Percentiles rank a stretch among this genome's conserved stretches.
phyloP scores from a whole-genome alignment of 2,113 vertebrate genomes.

The Procapra przewalskii region DNA sequence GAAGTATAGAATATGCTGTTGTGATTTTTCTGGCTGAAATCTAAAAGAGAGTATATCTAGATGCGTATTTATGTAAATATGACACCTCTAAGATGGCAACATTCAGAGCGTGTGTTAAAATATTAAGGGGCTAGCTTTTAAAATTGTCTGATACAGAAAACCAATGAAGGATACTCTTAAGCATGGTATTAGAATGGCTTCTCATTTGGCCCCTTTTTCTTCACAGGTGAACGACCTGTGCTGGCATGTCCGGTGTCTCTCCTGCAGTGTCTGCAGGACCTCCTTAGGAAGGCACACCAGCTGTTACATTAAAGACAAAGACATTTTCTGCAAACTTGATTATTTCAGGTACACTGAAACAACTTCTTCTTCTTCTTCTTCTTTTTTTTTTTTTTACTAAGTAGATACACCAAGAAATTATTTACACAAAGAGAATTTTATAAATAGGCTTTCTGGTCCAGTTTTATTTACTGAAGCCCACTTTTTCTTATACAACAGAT shows the following conservation, averaged over 20 bases:
- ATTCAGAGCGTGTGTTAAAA: neutral
- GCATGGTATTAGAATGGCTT: neutral
- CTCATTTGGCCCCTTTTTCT: neutral
- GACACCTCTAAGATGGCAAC: neutral
- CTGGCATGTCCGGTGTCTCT: constrained; percentile 98
- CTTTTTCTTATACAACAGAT: neutral
- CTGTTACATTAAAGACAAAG: constrained; percentile 98
- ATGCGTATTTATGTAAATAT: neutral
- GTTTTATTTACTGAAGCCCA: neutral
- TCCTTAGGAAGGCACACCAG: constrained; percentile 95
- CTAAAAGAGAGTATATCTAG: neutral
- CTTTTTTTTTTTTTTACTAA: neutral
- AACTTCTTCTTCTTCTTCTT: neutral
- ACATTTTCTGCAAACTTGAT: constrained; percentile 98
- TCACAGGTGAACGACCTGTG: constrained; percentile 95
- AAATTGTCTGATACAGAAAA: neutral
- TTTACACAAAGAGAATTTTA: neutral
- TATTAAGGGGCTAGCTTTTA: neutral
- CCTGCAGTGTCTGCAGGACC: constrained; percentile 95
- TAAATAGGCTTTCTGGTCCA: neutral
- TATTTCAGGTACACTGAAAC: constrained; percentile 91
- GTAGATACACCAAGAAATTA: neutral
- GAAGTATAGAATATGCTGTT: neutral
- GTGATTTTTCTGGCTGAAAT: neutral
- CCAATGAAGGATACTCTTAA: too few relatives aligned